These are phyloP conservation scores for Chrysomallon squamiferum DNA, from an alignment of 1,140 invertebrate species.

Conservation along the genomic window DNA sequence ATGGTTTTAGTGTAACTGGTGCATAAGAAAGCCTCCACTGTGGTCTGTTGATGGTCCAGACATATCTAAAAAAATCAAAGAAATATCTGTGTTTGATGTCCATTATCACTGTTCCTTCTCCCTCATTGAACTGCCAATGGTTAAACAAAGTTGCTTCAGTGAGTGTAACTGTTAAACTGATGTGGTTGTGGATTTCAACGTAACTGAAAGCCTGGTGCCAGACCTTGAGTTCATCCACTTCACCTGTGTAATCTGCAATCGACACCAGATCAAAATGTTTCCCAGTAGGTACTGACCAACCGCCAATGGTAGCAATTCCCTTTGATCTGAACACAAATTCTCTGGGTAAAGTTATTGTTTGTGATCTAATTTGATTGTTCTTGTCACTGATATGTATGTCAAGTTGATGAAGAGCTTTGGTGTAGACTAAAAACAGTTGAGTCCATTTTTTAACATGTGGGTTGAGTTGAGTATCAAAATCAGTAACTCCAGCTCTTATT, in stretches of 20 bases:
- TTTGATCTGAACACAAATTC: conserved; percentile 4
- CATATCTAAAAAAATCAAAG: conserved; percentile 20
- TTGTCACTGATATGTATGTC: conserved; percentile 6
- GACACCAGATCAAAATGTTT: neutral
- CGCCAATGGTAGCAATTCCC: conserved; percentile 11
- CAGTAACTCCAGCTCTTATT: too few species aligned
- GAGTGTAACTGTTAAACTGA: neutral
- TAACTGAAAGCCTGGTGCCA: conserved; percentile 25
- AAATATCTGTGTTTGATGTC: conserved; percentile 14
- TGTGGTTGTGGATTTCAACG: conserved; percentile 16
- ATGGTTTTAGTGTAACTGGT: too few species aligned
- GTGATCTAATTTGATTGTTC: neutral
- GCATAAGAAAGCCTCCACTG: too few species aligned
- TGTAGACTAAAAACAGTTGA: too few species aligned
- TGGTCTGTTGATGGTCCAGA: conserved; percentile 1
- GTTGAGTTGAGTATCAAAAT: too few species aligned
- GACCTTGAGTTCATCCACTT: conserved; percentile 31
- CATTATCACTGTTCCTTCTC: conserved; percentile 17
- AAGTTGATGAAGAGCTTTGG: too few species aligned
- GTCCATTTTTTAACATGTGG: too few species aligned
- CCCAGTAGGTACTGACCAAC: conserved; percentile 8
- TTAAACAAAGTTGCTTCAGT: conserved; percentile 8
- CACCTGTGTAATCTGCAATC: conserved; percentile 19
- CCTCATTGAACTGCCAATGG: conserved; percentile 37
- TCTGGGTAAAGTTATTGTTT: neutral